Evolutionary conservation across 2,113 vertebrate species (phyloP).

Genomic region (Danionella cerebrum): DNA sequence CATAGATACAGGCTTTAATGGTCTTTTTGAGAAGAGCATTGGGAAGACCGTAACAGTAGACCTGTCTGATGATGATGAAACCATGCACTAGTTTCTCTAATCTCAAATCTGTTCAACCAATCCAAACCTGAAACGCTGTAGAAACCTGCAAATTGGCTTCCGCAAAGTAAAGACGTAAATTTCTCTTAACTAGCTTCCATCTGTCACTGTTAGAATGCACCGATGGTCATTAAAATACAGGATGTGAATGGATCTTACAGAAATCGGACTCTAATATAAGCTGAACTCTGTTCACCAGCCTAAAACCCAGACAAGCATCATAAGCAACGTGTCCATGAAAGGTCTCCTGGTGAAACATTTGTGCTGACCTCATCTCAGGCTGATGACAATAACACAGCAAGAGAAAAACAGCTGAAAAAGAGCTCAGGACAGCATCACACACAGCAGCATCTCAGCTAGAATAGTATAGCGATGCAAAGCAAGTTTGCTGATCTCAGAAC

Average conservation of each 20-base stretch:
- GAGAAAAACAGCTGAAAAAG: neutral
- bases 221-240: neutral
- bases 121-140: too few relatives aligned
- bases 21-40: too few relatives aligned
- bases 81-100: too few relatives aligned
- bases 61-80: too few relatives aligned
- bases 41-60: too few relatives aligned
- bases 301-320: neutral
- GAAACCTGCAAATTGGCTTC: neutral
- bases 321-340: neutral
- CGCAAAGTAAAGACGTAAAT: too few relatives aligned
- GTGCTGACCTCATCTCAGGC: neutral
- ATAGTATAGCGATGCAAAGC: neutral
- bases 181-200: too few relatives aligned
- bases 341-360: neutral
- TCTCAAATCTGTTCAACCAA: too few relatives aligned
- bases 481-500: neutral
- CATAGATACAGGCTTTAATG: too few relatives aligned
- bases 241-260: neutral
- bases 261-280: neutral
- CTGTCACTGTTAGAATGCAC: too few relatives aligned
- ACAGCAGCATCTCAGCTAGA: neutral
- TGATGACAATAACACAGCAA: constrained; percentile 6
- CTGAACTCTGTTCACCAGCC: neutral
- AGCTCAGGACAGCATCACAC: neutral